Percentiles rank a stretch among this genome's conserved stretches.
These are phyloP conservation scores for Enteromius radiatus DNA, from an alignment of 2,797 vertebrate species.

Conservation along the genomic window DNA sequence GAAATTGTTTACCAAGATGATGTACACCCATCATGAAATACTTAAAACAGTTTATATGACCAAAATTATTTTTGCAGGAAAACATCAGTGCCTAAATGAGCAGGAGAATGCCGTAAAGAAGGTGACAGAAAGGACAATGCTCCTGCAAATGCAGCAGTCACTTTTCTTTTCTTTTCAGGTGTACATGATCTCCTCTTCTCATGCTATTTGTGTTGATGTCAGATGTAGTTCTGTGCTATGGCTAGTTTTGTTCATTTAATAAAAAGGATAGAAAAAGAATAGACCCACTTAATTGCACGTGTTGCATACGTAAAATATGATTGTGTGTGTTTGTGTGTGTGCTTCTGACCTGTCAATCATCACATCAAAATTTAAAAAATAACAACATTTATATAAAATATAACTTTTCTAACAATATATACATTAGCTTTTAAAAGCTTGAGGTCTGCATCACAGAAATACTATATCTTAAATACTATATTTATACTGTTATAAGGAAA, in stretches of 20 bases:
- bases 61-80: slow-evolving; percentile 80
- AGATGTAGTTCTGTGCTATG: slow-evolving; percentile 60
- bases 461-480: no score
- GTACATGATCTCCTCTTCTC: slow-evolving; percentile 60
- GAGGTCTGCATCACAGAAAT: no score
- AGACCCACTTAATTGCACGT: slow-evolving; percentile 18
- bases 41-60: slow-evolving; percentile 71
- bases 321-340: neutral
- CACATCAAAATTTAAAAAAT: no score
- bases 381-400: no score
- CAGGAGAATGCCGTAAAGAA: slow-evolving; percentile 23
- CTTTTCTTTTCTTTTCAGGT: slow-evolving; percentile 54
- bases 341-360: no score
- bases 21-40: slow-evolving; percentile 37
- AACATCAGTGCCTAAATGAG: slow-evolving; percentile 81
- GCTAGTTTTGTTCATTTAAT: slow-evolving; percentile 62
- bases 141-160: slow-evolving; percentile 46
- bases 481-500: no score
- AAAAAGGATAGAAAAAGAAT: slow-evolving; percentile 49
- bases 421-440: no score
- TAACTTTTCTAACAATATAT: no score
- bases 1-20: slow-evolving; percentile 50
- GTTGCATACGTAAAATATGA: neutral
- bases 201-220: slow-evolving; percentile 62
- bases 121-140: slow-evolving; percentile 2